Evolutionary conservation across 1,140 invertebrate genomes (phyloP).

Genomic region (Adelges cooleyi): DNA sequence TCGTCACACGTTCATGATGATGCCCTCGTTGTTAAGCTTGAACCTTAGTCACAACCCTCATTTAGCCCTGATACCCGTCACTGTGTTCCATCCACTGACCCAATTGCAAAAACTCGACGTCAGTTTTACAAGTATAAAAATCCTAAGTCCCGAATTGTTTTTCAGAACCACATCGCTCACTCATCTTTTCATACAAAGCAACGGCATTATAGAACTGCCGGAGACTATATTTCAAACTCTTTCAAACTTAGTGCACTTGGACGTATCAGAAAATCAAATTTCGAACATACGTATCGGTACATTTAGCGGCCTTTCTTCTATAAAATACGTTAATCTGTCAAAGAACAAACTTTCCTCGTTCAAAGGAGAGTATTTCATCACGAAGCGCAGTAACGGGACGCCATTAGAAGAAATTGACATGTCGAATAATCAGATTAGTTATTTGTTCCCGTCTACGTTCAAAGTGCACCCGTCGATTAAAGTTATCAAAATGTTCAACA

Average conservation of each 20-base stretch:
- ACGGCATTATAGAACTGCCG: slow-evolving; percentile 55
- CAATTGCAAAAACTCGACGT: slow-evolving; percentile 57
- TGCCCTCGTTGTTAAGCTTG: slow-evolving; percentile 55
- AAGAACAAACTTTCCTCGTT: slow-evolving; percentile 61
- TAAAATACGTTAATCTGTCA: slow-evolving; percentile 53
- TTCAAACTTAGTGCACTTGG: slow-evolving; percentile 54
- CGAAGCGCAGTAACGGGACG: slow-evolving; percentile 44
- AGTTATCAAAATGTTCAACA: slow-evolving; percentile 53
- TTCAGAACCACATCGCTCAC: slow-evolving; percentile 52
- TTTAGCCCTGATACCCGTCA: slow-evolving; percentile 47
- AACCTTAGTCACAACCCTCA: slow-evolving; percentile 68
- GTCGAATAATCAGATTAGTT: slow-evolving; percentile 61
- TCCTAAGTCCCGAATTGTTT: slow-evolving; percentile 57
- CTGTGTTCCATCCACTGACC: slow-evolving; percentile 47
- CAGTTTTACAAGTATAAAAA: slow-evolving; percentile 56
- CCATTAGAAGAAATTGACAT: slow-evolving; percentile 60
- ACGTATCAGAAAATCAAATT: slow-evolving; percentile 66
- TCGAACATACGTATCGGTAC: slow-evolving; percentile 55
- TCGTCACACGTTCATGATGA: slow-evolving; percentile 52
- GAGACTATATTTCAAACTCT: slow-evolving; percentile 60
- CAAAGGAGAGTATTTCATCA: slow-evolving; percentile 66
- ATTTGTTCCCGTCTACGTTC: slow-evolving; percentile 69
- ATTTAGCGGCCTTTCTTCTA: slow-evolving; percentile 55
- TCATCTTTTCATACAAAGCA: slow-evolving; percentile 52
- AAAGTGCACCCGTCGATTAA: slow-evolving; percentile 62